Evolutionary conservation across 2,888 invertebrate species (phyloP).

Genomic region (Hyposoter dolosus): DNA sequence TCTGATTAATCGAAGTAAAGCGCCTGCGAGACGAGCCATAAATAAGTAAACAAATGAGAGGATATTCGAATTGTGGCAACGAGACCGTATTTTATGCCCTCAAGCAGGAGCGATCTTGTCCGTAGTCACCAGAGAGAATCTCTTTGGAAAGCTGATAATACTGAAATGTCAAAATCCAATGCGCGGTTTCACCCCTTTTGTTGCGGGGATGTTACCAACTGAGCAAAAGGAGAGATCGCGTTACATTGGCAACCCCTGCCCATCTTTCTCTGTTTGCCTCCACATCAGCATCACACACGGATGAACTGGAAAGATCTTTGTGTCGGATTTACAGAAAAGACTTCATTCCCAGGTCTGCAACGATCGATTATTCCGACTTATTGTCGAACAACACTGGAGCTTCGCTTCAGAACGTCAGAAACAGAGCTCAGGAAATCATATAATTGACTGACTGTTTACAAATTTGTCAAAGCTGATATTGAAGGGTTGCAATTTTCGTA

Average conservation of each 20-base stretch:
- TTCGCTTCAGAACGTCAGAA: background rate
- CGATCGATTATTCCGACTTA: slow-evolving; percentile 5
- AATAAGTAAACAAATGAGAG: slow-evolving; percentile 5
- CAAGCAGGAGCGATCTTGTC: background rate
- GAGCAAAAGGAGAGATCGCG: slow-evolving; percentile 9
- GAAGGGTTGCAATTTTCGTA: too few relatives aligned
- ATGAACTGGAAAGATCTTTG: background rate
- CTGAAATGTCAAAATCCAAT: slow-evolving; percentile 44
- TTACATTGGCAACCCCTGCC: background rate
- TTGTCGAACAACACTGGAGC: background rate
- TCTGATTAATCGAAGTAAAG: slow-evolving; percentile 14
- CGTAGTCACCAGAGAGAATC: slow-evolving; percentile 9
- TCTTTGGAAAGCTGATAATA: slow-evolving; percentile 28
- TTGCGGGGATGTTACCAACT: background rate
- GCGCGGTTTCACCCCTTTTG: slow-evolving; percentile 25
- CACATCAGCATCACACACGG: slow-evolving; percentile 20
- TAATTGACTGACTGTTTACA: background rate
- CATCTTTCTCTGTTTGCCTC: background rate
- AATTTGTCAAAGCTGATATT: background rate
- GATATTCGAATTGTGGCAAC: background rate
- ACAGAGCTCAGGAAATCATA: background rate
- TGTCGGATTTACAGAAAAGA: slow-evolving; percentile 2
- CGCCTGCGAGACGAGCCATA: background rate
- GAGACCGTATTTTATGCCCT: background rate
- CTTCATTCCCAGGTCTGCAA: slow-evolving; percentile 12